These are phyloP conservation scores for Napeogenes sylphis DNA, from an alignment of 2,888 invertebrate species.

Conservation along the genomic window DNA sequence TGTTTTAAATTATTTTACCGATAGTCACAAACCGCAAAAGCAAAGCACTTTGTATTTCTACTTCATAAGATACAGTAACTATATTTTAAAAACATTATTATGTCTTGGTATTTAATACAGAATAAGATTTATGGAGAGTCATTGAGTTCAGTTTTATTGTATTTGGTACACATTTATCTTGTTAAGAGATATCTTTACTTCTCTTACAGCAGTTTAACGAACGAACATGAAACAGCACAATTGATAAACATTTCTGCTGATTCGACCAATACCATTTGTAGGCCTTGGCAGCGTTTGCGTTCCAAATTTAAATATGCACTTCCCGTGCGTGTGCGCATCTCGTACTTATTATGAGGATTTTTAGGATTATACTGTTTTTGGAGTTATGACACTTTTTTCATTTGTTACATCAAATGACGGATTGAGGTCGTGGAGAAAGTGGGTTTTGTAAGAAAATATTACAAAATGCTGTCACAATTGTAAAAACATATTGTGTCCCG, in stretches of 20 bases:
- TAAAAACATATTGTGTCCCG: background rate
- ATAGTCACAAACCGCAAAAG: too few relatives aligned
- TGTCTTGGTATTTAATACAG: too few relatives aligned
- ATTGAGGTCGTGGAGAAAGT: conserved; percentile 21
- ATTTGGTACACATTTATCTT: too few relatives aligned
- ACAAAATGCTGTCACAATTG: conserved; percentile 4
- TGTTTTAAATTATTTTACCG: background rate
- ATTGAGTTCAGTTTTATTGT: too few relatives aligned
- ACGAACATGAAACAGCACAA: conserved; percentile 19
- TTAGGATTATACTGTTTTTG: conserved; percentile 17
- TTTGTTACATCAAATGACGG: conserved; percentile 21
- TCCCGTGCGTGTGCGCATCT: conserved; percentile 43
- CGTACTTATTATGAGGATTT: conserved; percentile 15
- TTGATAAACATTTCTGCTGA: conserved; percentile 17
- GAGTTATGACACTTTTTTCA: conserved; percentile 17
- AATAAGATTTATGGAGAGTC: too few relatives aligned
- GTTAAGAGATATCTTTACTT: background rate
- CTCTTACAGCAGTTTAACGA: conserved; percentile 1
- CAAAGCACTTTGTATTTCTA: too few relatives aligned
- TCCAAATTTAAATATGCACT: conserved; percentile 54
- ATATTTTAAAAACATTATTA: too few relatives aligned
- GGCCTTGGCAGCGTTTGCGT: conserved; percentile 53
- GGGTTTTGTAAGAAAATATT: conserved; percentile 10
- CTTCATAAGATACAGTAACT: too few relatives aligned
- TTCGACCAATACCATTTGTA: conserved; percentile 30